These are phyloP conservation scores for Batillaria attramentaria DNA, from an alignment of 1,140 invertebrate species.

Conservation along the genomic window DNA sequence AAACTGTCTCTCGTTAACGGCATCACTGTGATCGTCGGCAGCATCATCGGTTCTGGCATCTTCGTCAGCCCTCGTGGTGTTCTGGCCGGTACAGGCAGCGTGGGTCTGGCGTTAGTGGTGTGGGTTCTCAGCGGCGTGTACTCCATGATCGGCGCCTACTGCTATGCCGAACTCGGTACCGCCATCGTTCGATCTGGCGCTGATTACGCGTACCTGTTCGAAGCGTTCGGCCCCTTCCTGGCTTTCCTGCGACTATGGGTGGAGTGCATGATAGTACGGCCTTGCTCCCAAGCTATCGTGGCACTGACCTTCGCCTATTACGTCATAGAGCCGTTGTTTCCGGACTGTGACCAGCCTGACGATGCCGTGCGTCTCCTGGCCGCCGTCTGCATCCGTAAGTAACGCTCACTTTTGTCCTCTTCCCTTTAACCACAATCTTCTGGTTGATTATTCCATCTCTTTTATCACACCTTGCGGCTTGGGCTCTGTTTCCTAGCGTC, in stretches of 20 bases:
- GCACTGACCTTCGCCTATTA: slow-evolving; percentile 71
- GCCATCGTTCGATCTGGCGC: slow-evolving; percentile 67
- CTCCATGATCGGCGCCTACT: slow-evolving; percentile 78
- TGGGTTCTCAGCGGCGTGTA: slow-evolving; percentile 88
- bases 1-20: slow-evolving; percentile 67
- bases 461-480: too few species aligned
- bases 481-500: too few species aligned
- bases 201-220: slow-evolving; percentile 70
- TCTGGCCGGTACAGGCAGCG: slow-evolving; percentile 85
- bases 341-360: slow-evolving; percentile 68
- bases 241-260: slow-evolving; percentile 76
- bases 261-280: slow-evolving; percentile 81
- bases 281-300: slow-evolving; percentile 75
- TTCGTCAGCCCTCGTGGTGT: slow-evolving; percentile 97
- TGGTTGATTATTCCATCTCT: too few species aligned
- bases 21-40: slow-evolving; percentile 69
- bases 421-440: too few species aligned
- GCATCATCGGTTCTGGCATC: slow-evolving; percentile 82
- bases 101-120: slow-evolving; percentile 86
- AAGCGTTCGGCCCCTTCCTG: slow-evolving; percentile 70
- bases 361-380: slow-evolving; percentile 64
- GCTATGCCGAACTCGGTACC: slow-evolving; percentile 70
- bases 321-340: slow-evolving; percentile 70
- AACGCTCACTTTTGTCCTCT: slow-evolving; percentile 27
- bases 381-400: slow-evolving; percentile 69